These are phyloP conservation scores for Lytechinus variegatus DNA, from an alignment of 35 echinoderm and acorn worm genomes.

Conservation along the genomic window DNA sequence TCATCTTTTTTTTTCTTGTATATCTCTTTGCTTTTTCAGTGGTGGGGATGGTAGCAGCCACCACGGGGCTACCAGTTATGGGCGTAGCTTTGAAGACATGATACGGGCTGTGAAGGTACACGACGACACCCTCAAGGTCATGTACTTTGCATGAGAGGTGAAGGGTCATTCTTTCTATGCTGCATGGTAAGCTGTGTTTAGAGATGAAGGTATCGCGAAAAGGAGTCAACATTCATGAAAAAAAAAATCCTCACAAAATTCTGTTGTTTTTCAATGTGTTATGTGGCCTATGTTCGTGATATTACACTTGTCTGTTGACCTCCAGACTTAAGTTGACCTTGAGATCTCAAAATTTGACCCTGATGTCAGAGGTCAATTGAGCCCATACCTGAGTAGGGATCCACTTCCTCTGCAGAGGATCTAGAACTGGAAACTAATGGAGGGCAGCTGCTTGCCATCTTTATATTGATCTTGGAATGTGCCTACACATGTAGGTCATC, in stretches of 20 bases:
- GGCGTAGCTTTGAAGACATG: conserved; percentile 91
- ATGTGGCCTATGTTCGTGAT: neutral
- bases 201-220: neutral
- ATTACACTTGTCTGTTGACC: neutral
- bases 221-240: neutral
- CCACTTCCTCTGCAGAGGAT: too few relatives aligned
- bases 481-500: neutral
- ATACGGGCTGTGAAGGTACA: conserved; percentile 87
- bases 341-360: too few relatives aligned
- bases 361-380: too few relatives aligned
- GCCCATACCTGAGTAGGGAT: too few relatives aligned
- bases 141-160: conserved; percentile 86
- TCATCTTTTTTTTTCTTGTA: neutral
- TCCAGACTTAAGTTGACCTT: neutral
- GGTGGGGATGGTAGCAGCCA: conserved; percentile 87
- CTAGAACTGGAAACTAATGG: too few relatives aligned
- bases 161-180: neutral
- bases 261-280: neutral
- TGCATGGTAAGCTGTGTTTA: neutral
- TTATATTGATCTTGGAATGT: neutral
- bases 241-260: too few relatives aligned
- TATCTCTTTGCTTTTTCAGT: conserved; percentile 34
- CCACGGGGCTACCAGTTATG: conserved; percentile 75
- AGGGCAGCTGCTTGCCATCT: neutral
- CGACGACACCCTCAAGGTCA: conserved; percentile 92